Conservation (phyloP, 2,888 invertebrate species). For the Germaria angustata region DNA sequence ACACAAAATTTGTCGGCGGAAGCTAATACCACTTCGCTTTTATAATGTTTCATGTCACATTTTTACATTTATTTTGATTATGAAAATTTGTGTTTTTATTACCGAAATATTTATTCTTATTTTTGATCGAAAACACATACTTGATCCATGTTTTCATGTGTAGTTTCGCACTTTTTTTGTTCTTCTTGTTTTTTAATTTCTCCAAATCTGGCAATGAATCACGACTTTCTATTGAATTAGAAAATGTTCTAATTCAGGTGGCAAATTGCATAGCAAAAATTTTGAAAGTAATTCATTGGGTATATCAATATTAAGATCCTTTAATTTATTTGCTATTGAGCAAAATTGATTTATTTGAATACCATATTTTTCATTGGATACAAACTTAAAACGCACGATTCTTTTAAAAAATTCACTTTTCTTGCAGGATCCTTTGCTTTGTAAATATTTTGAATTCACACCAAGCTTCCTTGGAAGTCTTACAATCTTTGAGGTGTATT, state of each 20-base stretch:
- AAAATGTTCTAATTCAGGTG: constrained; percentile 39
- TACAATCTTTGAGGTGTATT: not conserved
- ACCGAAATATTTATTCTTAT: not conserved
- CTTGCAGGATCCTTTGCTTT: not conserved
- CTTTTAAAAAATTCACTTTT: not conserved
- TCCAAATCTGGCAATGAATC: constrained; percentile 1
- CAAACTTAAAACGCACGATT: constrained; percentile 7
- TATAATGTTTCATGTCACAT: not conserved
- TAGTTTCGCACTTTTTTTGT: not conserved
- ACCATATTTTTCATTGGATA: constrained; percentile 6
- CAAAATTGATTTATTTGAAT: constrained; percentile 23
- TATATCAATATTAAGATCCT: not conserved
- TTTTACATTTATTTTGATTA: not conserved
- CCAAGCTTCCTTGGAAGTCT: not conserved
- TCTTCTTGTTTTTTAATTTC: constrained; percentile 15
- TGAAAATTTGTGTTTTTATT: not conserved
- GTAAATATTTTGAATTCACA: constrained; percentile 5
- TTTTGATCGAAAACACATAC: not conserved
- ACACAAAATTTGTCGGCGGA: too few species aligned
- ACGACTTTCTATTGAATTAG: constrained; percentile 21
- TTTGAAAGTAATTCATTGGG: not conserved
- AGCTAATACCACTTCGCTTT: not conserved
- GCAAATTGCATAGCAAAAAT: constrained; percentile 20
- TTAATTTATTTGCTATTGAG: constrained; percentile 11
- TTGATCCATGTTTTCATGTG: not conserved